These are phyloP conservation scores for Callithrix jacchus DNA, from an alignment of 2,113 vertebrate species.

Conservation along the genomic window DNA sequence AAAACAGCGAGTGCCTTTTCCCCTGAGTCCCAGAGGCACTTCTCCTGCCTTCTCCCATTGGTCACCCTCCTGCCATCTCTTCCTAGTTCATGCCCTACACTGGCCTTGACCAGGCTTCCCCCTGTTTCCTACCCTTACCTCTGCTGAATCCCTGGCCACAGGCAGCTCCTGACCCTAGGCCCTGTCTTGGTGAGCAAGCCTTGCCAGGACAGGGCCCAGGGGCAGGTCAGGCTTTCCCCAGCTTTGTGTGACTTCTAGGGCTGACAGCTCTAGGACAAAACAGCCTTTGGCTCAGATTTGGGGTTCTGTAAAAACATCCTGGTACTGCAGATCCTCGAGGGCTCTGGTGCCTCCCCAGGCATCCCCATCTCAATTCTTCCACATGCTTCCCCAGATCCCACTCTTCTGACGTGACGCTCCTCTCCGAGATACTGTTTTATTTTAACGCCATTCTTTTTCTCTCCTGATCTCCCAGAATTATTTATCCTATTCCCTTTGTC, in stretches of 20 bases:
- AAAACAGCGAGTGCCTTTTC: background rate
- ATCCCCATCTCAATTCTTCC: background rate
- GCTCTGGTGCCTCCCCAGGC: background rate
- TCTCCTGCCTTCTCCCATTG: background rate
- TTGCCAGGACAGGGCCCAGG: background rate
- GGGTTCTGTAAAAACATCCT: background rate
- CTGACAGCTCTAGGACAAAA: background rate
- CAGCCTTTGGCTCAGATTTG: background rate
- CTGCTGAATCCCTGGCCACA: background rate
- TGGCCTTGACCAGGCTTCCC: background rate
- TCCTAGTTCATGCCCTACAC: fast-evolving
- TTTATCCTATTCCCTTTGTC: background rate
- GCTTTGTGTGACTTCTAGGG: background rate
- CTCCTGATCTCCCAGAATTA: background rate
- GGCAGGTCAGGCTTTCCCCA: background rate
- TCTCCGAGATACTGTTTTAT: background rate
- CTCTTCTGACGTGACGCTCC: background rate
- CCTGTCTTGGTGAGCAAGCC: background rate
- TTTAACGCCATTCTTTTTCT: background rate
- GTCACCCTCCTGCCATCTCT: background rate
- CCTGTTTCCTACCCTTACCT: background rate
- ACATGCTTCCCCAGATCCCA: background rate
- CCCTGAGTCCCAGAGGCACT: background rate
- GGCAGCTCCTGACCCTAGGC: background rate
- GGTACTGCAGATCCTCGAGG: background rate